A percentile compares a stretch with the other conserved stretches of the same genome.
These are phyloP conservation scores for Probosciger aterrimus DNA, from an alignment of 2,113 vertebrate species.

Conservation along the genomic window DNA sequence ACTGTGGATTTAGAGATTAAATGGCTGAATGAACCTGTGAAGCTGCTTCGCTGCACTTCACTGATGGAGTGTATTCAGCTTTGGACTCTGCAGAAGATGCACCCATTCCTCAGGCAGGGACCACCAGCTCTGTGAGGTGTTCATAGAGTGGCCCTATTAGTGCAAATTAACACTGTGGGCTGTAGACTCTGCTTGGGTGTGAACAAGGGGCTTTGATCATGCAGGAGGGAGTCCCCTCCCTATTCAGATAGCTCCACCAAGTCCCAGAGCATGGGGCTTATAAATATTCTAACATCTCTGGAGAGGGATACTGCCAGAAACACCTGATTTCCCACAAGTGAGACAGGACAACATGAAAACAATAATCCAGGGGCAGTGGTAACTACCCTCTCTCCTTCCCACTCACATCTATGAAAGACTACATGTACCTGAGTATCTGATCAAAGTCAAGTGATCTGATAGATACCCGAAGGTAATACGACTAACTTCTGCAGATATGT, in stretches of 20 bases:
- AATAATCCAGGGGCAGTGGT: not conserved
- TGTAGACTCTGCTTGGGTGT: not conserved
- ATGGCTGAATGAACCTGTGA: not conserved
- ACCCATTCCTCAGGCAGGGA: not conserved
- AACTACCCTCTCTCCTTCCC: not conserved
- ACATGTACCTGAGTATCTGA: fast-evolving
- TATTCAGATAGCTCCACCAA: not conserved
- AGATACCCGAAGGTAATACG: not conserved
- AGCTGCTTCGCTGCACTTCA: not conserved
- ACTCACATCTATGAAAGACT: not conserved
- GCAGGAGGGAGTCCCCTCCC: not conserved
- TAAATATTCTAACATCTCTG: not conserved
- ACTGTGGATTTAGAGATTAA: not conserved
- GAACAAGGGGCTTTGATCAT: not conserved
- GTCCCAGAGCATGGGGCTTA: not conserved
- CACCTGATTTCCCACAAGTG: not conserved
- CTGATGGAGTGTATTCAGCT: not conserved
- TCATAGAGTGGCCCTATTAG: not conserved
- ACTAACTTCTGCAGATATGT: not conserved
- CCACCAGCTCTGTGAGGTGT: not conserved
- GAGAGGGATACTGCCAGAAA: not conserved
- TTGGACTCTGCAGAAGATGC: not conserved
- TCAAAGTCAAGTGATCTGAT: not conserved
- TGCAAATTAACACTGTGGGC: not conserved
- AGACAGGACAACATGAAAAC: not conserved